These are phyloP conservation scores for Strigamia transsilvanica DNA, from an alignment of 2,888 invertebrate species.

Conservation along the genomic window DNA sequence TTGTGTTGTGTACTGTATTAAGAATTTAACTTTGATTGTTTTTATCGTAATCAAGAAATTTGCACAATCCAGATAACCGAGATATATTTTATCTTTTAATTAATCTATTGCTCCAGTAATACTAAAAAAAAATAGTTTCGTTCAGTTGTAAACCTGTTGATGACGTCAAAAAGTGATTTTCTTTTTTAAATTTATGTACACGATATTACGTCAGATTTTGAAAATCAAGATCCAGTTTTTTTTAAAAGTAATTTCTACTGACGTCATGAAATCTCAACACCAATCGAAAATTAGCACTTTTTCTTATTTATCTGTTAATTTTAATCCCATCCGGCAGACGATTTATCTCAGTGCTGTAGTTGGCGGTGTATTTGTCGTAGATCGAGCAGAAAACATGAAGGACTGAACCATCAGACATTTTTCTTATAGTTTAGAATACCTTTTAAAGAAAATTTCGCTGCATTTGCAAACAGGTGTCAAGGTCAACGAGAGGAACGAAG, in stretches of 20 bases:
- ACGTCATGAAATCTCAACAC: not conserved
- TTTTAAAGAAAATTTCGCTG: not conserved
- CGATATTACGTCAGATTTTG: not conserved
- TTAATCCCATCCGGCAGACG: slow-evolving; percentile 11
- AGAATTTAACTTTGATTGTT: not conserved
- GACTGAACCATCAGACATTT: not conserved
- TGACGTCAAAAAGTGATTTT: not conserved
- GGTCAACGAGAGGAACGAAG: slow-evolving; percentile 26
- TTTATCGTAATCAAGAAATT: not conserved
- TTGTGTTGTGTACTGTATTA: not conserved
- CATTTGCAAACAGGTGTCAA: slow-evolving; percentile 32
- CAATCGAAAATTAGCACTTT: not conserved
- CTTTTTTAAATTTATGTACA: not conserved
- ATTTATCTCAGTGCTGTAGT: not conserved
- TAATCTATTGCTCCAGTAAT: not conserved
- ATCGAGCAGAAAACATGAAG: not conserved
- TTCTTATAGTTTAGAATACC: not conserved
- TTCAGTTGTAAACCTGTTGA: not conserved
- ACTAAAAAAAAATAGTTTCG: not conserved
- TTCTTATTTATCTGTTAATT: not conserved
- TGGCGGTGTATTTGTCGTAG: slow-evolving; percentile 20
- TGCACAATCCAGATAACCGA: not conserved
- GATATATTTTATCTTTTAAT: not conserved
- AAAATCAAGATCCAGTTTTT: not conserved
- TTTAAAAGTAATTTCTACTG: not conserved